Percentiles rank a stretch among this genome's conserved stretches.
Evolutionary conservation across 2,797 vertebrate genomes (phyloP).

Genomic region (Neosalanx taihuensis): DNA sequence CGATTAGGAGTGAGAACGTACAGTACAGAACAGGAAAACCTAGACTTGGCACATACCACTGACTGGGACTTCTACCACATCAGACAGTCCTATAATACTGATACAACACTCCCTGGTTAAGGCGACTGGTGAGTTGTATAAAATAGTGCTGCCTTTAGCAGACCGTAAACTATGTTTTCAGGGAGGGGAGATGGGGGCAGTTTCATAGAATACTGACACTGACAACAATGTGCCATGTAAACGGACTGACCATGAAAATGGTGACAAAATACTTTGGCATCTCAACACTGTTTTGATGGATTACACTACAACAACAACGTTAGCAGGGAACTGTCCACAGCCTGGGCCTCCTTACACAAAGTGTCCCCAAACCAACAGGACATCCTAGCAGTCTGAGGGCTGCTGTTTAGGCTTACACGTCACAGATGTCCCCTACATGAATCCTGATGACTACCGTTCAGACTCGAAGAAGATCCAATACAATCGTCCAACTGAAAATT

Average conservation of each 20-base stretch:
- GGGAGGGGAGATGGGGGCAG: conserved; percentile 63
- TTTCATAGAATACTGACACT: conserved; percentile 53
- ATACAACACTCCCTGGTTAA: conserved; percentile 74
- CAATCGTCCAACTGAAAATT: background rate
- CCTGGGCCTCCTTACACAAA: background rate
- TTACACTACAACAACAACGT: conserved; percentile 48
- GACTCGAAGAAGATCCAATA: background rate
- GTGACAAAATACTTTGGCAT: conserved; percentile 73
- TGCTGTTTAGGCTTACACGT: too few relatives aligned
- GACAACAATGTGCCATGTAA: conserved; percentile 72
- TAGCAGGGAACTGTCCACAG: conserved; percentile 22
- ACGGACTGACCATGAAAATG: conserved; percentile 68
- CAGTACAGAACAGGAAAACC: conserved; percentile 51
- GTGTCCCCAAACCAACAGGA: background rate
- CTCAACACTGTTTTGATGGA: conserved; percentile 59
- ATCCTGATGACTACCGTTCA: background rate
- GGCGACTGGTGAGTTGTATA: conserved; percentile 79
- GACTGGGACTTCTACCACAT: conserved; percentile 47
- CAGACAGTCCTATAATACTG: conserved; percentile 63
- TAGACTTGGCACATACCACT: conserved; percentile 63
- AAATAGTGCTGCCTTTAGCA: conserved; percentile 76
- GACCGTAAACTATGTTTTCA: conserved; percentile 75
- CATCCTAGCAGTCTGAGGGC: background rate
- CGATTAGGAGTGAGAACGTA: conserved; percentile 42
- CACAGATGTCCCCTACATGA: background rate